Conservation (phyloP, 2,113 vertebrate genomes). For the Chitala chitala region DNA sequence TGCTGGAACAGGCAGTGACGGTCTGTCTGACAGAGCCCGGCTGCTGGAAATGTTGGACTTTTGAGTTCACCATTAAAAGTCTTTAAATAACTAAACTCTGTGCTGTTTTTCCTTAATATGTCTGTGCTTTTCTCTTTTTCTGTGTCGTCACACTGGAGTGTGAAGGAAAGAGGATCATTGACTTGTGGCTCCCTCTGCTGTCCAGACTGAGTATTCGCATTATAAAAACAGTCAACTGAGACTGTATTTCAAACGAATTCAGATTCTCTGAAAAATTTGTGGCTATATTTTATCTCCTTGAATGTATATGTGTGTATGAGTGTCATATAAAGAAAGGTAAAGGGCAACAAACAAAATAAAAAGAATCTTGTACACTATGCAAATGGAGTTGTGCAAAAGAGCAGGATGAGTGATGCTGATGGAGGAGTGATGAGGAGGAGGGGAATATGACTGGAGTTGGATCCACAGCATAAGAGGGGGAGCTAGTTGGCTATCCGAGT, state of each 20-base stretch:
- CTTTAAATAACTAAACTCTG: neutral
- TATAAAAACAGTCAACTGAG: neutral
- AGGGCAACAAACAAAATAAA: neutral
- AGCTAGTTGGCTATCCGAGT: neutral
- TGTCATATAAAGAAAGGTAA: neutral
- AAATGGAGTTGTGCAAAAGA: neutral
- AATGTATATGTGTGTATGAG: neutral
- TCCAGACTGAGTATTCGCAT: neutral
- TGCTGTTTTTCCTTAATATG: neutral
- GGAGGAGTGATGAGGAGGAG: neutral
- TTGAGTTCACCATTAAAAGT: neutral
- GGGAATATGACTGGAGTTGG: neutral
- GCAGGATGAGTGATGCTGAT: neutral
- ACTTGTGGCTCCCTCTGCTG: conserved; percentile 6
- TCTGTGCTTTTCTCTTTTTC: neutral
- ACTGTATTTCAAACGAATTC: neutral
- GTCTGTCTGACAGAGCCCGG: neutral
- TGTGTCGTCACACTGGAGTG: neutral
- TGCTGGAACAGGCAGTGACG: neutral
- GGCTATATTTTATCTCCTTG: no score
- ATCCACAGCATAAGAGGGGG: neutral
- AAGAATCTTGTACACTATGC: neutral
- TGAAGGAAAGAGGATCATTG: neutral
- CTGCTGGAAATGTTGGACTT: neutral
- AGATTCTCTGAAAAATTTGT: neutral